Evolutionary conservation across 2,888 invertebrate genomes (phyloP), one percentile per base, ranked within the genome.

Genomic region (Apocheima hispidaria): DNA sequence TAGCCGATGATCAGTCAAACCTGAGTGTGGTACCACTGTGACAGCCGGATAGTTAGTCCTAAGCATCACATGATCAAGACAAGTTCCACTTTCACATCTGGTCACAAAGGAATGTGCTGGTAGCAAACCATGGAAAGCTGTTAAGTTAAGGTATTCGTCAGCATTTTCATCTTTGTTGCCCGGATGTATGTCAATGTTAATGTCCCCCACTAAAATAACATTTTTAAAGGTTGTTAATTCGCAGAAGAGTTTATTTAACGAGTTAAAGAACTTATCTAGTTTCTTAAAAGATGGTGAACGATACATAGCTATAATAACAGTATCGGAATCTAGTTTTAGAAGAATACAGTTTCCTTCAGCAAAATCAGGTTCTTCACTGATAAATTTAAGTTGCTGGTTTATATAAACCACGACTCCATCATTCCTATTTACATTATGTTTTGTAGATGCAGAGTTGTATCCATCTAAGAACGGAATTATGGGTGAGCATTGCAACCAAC

Each of bases 1-100:
- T 7, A 28, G 28, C 23, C 12, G 36, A 36, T 51, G 38, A 12
- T 51, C 38, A 12, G 51, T 51, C 1, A 51, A 0, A 2, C 12
- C 10, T 7, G 51, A 9, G 10, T 6, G 6, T 18, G 51, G 51
- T 7, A 51, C 40, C 6, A 49, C 7, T 10, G 40, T 36, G n/a
- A 36, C n/a, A 7, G 49, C 49, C 6, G 35, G 18, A 7, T 14
- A 23, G 14, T 7, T 21, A 1, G 23, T 50, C 20, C 49, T 36
- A 6, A 50, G 4, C 2, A 50, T 50, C 0, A 50, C 36, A 36
- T 50, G 49, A 14, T 50, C 49, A 36, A 36, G 10, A 23, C 49
- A 50, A 12, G 49, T 50, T 20, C 49, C 23, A 23, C 49, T 50
- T n/a, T n/a, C n/a, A n/a, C n/a, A n/a, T n/a, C n/a, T n/a, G n/a